Percentiles rank a stretch among this genome's conserved stretches.
Conservation (phyloP, 2,113 vertebrate species). For the Ammodytes dubius region DNA sequence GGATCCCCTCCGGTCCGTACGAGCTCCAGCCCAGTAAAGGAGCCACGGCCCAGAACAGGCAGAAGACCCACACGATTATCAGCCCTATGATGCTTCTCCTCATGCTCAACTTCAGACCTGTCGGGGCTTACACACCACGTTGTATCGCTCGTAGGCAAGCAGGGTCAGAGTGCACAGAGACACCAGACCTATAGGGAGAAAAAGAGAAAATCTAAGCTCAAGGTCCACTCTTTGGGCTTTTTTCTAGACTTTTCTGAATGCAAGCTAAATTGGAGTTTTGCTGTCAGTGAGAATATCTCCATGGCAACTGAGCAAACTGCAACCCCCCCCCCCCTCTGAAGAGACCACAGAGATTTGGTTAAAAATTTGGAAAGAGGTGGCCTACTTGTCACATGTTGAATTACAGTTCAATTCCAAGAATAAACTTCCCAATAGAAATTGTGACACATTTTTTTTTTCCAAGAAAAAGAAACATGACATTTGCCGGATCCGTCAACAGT, state of each 20-base stretch:
- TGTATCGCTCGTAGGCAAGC: constrained; percentile 81
- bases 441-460: not conserved
- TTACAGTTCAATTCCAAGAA: not conserved
- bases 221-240: not conserved
- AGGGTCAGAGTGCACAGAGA: constrained; percentile 81
- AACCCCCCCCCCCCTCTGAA: too few relatives aligned
- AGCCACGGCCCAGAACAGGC: constrained; percentile 78
- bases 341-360: not conserved
- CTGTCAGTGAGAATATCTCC: not conserved
- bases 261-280: too few relatives aligned
- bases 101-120: constrained; percentile 71
- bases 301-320: not conserved
- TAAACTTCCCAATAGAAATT: not conserved
- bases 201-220: not conserved
- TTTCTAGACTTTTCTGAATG: not conserved
- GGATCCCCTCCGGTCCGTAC: constrained; percentile 76
- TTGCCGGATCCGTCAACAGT: not conserved
- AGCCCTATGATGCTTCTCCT: constrained; percentile 70
- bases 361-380: not conserved
- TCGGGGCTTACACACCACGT: constrained; percentile 76
- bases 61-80: constrained; percentile 78
- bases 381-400: not conserved
- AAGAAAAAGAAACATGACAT: not conserved
- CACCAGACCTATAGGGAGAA: constrained; percentile 70
- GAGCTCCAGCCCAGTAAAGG: constrained; percentile 82